phyloP scores from a whole-genome alignment of 2,113 vertebrate species.

The Acrocephalus kingi region DNA sequence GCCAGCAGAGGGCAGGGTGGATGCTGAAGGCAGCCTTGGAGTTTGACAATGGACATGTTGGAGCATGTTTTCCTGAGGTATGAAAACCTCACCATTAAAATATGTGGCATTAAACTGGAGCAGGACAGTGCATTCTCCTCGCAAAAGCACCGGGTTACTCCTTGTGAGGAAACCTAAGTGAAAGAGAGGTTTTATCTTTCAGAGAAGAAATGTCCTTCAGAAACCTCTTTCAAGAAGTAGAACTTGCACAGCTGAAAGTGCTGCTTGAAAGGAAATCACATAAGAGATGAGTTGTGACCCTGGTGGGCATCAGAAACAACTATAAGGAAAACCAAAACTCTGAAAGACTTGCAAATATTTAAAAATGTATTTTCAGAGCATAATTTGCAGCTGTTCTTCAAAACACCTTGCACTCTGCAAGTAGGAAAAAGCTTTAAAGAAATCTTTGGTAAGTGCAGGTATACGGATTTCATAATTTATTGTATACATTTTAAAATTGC shows the following conservation, averaged over 20 bases:
- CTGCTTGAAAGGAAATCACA: background rate
- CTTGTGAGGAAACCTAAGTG: background rate
- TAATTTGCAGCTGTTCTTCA: background rate
- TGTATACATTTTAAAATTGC: background rate
- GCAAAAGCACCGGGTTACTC: background rate
- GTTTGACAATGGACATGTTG: constrained; percentile 67
- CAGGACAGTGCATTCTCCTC: background rate
- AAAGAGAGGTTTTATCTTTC: background rate
- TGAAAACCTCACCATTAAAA: constrained; percentile 32
- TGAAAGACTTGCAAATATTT: background rate
- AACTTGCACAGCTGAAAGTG: background rate
- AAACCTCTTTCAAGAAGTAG: background rate
- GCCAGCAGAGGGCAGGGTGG: constrained; percentile 76
- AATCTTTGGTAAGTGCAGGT: background rate
- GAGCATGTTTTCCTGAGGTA: constrained; percentile 74
- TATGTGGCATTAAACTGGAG: constrained; percentile 1
- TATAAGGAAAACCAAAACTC: background rate
- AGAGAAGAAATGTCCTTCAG: no score
- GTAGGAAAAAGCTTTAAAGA: background rate
- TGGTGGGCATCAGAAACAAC: background rate
- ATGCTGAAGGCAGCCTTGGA: background rate
- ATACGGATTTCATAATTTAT: background rate
- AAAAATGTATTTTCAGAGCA: background rate
- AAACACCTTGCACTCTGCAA: background rate
- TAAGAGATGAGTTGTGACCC: background rate